These are phyloP conservation scores for Meteorus sp. DNA, from an alignment of 1,140 invertebrate species.

Conservation along the genomic window DNA sequence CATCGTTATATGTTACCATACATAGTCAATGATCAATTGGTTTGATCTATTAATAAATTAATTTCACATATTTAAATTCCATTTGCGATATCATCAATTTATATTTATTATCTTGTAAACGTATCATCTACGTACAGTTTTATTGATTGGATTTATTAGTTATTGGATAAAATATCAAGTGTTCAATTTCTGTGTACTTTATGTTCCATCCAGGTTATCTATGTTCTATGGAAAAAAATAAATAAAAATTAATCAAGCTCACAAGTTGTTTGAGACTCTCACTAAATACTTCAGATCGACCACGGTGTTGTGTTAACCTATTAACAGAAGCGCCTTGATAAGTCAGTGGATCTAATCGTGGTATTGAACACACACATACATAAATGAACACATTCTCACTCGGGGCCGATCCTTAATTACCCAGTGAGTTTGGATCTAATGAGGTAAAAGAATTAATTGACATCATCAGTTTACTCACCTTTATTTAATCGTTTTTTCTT, in stretches of 20 bases:
- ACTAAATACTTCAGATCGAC: constrained; percentile 19
- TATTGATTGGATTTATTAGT: neutral
- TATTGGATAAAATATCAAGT: neutral
- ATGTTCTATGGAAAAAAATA: neutral
- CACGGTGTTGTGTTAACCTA: constrained; percentile 40
- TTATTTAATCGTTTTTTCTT: constrained; percentile 10
- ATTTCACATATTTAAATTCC: constrained; percentile 13
- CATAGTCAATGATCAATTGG: constrained; percentile 4
- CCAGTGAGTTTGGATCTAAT: constrained; percentile 46
- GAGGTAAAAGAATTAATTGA: constrained; percentile 50
- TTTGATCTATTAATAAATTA: constrained; percentile 12
- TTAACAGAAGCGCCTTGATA: constrained; percentile 46
- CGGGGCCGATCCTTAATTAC: constrained; percentile 48
- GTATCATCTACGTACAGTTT: neutral
- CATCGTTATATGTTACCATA: neutral
- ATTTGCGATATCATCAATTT: no score
- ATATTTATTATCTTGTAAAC: neutral
- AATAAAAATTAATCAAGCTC: constrained; percentile 1
- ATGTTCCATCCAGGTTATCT: no score
- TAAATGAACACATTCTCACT: no score
- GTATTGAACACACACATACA: constrained; percentile 34
- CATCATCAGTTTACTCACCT: constrained; percentile 30
- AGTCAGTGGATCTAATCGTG: constrained; percentile 34
- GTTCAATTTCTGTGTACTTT: no score
- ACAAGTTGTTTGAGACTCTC: constrained; percentile 9